Conservation (phyloP, 1,140 invertebrate species). For the Drosophila virilis region DNA sequence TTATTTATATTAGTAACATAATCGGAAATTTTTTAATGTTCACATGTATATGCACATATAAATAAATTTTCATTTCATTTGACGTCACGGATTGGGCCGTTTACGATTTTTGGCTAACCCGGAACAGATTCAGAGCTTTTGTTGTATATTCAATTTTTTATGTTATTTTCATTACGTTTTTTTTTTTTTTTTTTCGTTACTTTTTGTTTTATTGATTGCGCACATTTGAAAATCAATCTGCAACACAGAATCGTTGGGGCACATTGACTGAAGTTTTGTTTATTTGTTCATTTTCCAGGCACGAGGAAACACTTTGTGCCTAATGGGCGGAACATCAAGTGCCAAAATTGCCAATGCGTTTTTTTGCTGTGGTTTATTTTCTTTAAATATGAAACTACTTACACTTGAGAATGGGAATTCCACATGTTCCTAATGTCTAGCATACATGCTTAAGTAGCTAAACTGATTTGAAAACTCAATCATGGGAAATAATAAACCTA, state of each 20-base stretch:
- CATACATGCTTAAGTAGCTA: background rate
- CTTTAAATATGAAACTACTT: constrained; percentile 1
- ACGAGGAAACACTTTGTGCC: constrained; percentile 49
- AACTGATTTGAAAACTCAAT: constrained; percentile 3
- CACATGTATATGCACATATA: constrained; percentile 39
- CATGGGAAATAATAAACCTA: background rate
- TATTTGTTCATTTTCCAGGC: constrained; percentile 58
- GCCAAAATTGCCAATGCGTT: constrained; percentile 43
- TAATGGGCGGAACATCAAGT: constrained; percentile 46
- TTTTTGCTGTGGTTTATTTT: background rate
- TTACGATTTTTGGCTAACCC: background rate
- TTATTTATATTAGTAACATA: background rate
- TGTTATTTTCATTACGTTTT: background rate
- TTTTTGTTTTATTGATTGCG: constrained; percentile 70
- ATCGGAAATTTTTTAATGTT: background rate
- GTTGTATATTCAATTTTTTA: background rate
- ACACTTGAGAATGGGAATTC: constrained; percentile 6
- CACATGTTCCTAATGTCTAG: background rate
- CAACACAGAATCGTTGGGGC: constrained; percentile 34
- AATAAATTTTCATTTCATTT: constrained; percentile 57
- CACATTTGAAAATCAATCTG: constrained; percentile 75
- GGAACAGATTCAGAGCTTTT: background rate
- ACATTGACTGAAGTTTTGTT: constrained; percentile 75
- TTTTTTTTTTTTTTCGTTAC: constrained; percentile 26
- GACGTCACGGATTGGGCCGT: constrained; percentile 45